Conservation (phyloP, 2,113 vertebrate genomes). For the Excalfactoria chinensis region DNA sequence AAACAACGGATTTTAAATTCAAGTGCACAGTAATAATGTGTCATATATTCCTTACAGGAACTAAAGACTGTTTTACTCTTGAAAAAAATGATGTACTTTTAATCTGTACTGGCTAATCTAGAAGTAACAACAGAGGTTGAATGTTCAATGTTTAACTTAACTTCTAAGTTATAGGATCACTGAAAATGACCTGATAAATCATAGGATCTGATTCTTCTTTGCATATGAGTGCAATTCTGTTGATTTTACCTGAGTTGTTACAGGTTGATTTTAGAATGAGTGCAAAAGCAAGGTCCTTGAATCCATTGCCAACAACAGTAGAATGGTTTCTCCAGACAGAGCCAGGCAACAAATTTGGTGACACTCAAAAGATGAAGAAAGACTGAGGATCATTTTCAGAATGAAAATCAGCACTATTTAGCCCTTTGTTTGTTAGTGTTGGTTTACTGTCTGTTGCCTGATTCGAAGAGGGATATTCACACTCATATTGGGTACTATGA, state of each 20-base stretch:
- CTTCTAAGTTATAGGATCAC: slow-evolving; percentile 11
- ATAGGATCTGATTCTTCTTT: background rate
- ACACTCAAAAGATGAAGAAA: background rate
- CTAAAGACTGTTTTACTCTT: background rate
- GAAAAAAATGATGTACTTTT: background rate
- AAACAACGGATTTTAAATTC: background rate
- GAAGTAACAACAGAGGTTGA: background rate
- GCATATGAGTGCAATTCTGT: background rate
- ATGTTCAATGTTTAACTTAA: slow-evolving; percentile 21
- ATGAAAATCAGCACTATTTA: background rate
- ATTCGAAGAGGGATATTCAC: background rate
- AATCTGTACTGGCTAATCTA: background rate
- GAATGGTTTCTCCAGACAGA: background rate
- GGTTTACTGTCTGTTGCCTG: background rate
- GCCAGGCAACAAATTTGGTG: background rate
- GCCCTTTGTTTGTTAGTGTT: background rate
- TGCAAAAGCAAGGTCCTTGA: background rate
- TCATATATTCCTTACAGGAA: background rate
- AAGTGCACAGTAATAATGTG: background rate
- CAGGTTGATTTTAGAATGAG: background rate
- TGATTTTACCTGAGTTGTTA: background rate
- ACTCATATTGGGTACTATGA: accelerated
- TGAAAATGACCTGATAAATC: slow-evolving; percentile 5
- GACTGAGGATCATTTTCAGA: background rate
- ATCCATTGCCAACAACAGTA: background rate